Conservation (phyloP, 2,888 invertebrate species). For the Dasypolia templi region DNA sequence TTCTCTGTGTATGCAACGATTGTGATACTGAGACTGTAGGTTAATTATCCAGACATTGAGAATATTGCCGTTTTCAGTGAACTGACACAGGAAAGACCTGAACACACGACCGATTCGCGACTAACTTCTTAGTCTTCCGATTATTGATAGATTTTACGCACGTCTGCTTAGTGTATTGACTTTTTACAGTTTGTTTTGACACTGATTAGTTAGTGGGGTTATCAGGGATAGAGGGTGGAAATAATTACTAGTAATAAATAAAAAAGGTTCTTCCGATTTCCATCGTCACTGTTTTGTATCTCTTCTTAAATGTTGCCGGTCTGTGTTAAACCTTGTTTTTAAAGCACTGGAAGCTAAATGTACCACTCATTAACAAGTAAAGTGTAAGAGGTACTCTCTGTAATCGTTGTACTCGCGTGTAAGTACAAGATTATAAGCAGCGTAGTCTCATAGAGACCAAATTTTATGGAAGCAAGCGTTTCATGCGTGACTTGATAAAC, state of each 20-base stretch:
- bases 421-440: constrained; percentile 33
- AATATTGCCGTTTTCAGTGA: neutral
- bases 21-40: neutral
- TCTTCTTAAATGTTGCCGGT: neutral
- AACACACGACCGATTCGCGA: no score
- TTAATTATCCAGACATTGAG: neutral
- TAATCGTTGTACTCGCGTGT: constrained; percentile 20
- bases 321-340: neutral
- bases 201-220: neutral
- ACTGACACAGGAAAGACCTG: neutral
- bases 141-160: neutral
- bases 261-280: neutral
- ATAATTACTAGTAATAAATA: no score
- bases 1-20: neutral
- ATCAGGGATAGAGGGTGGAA: neutral
- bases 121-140: neutral
- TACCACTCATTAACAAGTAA: constrained; percentile 41
- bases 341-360: constrained; percentile 16
- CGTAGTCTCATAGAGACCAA: constrained; percentile 42
- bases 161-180: neutral
- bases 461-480: constrained; percentile 42
- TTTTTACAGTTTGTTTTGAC: neutral
- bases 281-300: no score
- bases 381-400: constrained; percentile 43
- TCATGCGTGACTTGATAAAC: constrained; percentile 43